phyloP scores from a whole-genome alignment of 2,113 vertebrate species.

The Pipra filicauda region DNA sequence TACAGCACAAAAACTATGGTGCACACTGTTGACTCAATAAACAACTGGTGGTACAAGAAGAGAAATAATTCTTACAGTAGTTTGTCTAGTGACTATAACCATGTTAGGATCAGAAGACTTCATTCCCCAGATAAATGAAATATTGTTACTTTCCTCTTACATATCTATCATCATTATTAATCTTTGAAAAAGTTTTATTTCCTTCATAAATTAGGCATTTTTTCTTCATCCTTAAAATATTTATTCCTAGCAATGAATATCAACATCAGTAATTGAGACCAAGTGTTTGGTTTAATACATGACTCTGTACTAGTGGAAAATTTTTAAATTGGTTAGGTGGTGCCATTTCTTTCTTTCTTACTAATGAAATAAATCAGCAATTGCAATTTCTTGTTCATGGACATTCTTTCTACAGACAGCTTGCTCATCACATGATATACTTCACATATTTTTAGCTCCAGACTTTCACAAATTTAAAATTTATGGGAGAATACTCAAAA shows the following conservation, averaged over 20 bases:
- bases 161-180: background rate
- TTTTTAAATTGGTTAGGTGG: background rate
- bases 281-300: background rate
- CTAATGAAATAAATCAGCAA: background rate
- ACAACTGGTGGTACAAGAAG: background rate
- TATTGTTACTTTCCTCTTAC: background rate
- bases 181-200: background rate
- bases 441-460: background rate
- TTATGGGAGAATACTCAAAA: background rate
- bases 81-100: background rate
- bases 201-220: background rate
- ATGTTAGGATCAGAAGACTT: background rate
- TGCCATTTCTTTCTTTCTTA: background rate
- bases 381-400: background rate
- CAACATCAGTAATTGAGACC: background rate
- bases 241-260: background rate
- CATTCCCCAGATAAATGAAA: background rate
- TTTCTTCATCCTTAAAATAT: background rate
- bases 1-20: background rate
- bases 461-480: background rate
- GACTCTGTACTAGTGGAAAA: background rate
- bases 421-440: rapidly evolving
- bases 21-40: slow-evolving; percentile 14
- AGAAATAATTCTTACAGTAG: background rate
- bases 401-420: background rate